phyloP scores from a whole-genome alignment of 1,140 invertebrate species.

The Drosophila tani region DNA sequence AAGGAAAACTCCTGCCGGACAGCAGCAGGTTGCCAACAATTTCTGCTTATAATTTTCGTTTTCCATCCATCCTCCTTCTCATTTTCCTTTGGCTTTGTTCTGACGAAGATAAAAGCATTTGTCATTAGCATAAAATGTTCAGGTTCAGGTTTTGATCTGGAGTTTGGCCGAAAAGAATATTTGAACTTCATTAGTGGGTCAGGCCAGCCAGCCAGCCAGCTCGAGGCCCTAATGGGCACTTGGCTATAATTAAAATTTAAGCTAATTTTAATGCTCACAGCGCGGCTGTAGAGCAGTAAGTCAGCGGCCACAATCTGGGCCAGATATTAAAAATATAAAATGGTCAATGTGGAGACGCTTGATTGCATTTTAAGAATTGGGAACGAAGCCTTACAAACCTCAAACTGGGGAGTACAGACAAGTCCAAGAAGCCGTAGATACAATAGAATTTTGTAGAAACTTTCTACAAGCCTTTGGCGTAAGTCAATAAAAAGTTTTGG shows the following conservation, averaged over 20 bases:
- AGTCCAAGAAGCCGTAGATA: not conserved
- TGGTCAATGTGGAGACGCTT: slow-evolving; percentile 37
- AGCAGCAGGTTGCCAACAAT: slow-evolving; percentile 70
- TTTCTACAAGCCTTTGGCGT: not conserved
- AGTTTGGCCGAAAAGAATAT: slow-evolving; percentile 62
- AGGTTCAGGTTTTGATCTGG: slow-evolving; percentile 59
- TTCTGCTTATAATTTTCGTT: slow-evolving; percentile 67
- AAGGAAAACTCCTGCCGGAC: slow-evolving; percentile 32
- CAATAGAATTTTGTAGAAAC: not conserved
- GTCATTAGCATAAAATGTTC: slow-evolving; percentile 80
- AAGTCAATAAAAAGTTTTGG: not conserved
- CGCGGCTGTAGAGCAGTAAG: slow-evolving; percentile 28
- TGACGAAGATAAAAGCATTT: slow-evolving; percentile 78
- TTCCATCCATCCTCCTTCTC: slow-evolving; percentile 28
- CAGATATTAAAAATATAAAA: slow-evolving; percentile 31
- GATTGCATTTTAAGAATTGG: slow-evolving; percentile 50
- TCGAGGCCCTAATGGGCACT: slow-evolving; percentile 45
- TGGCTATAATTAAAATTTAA: slow-evolving; percentile 75
- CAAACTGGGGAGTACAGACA: not conserved
- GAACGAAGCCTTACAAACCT: not conserved
- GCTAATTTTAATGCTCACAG: slow-evolving; percentile 62
- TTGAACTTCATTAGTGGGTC: slow-evolving; percentile 74
- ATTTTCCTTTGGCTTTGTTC: slow-evolving; percentile 41
- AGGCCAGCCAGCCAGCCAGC: slow-evolving; percentile 1
- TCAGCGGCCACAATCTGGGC: slow-evolving; percentile 26